phyloP scores from a whole-genome alignment of 1,140 invertebrate genomes.

The Orussus abietinus region DNA sequence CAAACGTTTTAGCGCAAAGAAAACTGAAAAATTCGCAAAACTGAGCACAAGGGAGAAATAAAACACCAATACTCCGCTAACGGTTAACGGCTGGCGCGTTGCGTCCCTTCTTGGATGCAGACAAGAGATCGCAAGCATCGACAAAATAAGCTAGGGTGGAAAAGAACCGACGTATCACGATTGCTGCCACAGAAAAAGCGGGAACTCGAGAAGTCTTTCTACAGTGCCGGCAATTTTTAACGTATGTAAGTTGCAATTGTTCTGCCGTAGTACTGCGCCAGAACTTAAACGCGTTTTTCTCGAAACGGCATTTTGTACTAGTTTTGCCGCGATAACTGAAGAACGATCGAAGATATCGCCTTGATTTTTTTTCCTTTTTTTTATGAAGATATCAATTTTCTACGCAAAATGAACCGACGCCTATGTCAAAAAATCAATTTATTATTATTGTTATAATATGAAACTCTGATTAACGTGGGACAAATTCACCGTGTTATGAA shows the following conservation, averaged over 20 bases:
- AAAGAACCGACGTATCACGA: conserved; percentile 9
- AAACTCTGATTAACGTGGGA: too few relatives aligned
- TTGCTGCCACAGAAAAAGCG: conserved; percentile 3
- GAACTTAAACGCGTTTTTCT: conserved; percentile 8
- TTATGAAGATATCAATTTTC: conserved; percentile 7
- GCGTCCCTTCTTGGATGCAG: conserved; percentile 12
- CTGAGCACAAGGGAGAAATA: too few relatives aligned
- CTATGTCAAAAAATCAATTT: too few relatives aligned
- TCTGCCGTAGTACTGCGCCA: conserved; percentile 4
- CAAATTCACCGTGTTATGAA: too few relatives aligned
- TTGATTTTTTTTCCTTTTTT: conserved; percentile 10
- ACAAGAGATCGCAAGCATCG: conserved; percentile 6
- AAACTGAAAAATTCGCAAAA: too few relatives aligned
- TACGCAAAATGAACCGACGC: too few relatives aligned
- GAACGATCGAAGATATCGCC: conserved; percentile 10
- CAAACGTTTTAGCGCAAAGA: too few relatives aligned
- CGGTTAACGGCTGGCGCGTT: too few relatives aligned
- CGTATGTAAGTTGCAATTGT: conserved; percentile 8
- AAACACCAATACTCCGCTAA: too few relatives aligned
- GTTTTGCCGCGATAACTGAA: conserved; percentile 10
- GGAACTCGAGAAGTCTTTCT: conserved; percentile 8
- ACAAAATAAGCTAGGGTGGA: conserved; percentile 6
- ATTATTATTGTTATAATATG: too few relatives aligned
- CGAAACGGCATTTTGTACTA: conserved; percentile 7
- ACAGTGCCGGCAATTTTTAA: conserved; percentile 5